Evolutionary conservation across 2,888 invertebrate species (phyloP).

Genomic region (Cephus nigrinus): DNA sequence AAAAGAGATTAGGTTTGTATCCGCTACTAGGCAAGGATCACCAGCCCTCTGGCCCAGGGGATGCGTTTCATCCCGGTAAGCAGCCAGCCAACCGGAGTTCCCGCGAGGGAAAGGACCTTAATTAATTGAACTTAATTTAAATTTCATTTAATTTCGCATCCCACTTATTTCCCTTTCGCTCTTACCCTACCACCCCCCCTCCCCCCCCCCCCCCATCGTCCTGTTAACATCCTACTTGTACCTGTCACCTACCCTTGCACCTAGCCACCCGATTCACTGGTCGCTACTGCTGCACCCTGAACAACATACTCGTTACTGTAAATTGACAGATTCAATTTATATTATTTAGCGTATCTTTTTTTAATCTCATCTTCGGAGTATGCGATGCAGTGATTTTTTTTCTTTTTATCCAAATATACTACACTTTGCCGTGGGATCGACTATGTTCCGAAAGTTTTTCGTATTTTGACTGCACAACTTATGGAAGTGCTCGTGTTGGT

Average conservation of each 20-base stretch:
- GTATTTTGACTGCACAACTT: neutral
- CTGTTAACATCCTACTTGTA: conserved; percentile 13
- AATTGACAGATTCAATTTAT: too few relatives aligned
- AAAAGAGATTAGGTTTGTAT: conserved; percentile 54
- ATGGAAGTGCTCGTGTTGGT: neutral
- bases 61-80: conserved; percentile 38
- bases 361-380: neutral
- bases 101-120: conserved; percentile 49
- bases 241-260: neutral
- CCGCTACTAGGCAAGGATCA: conserved; percentile 43
- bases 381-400: too few relatives aligned
- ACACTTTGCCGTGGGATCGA: neutral
- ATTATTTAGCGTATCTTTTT: neutral
- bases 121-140: conserved; percentile 61
- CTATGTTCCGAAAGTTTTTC: neutral
- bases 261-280: too few relatives aligned
- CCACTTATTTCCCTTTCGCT: conserved; percentile 6
- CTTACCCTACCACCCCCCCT: neutral
- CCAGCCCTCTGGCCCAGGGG: conserved; percentile 24
- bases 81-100: conserved; percentile 36
- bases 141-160: conserved; percentile 55
- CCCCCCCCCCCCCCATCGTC: neutral
- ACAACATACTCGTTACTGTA: too few relatives aligned
- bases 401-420: neutral
- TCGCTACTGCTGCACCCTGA: too few relatives aligned